Conservation (phyloP, 2,888 invertebrate species). For the Azorinus chamasolen region DNA sequence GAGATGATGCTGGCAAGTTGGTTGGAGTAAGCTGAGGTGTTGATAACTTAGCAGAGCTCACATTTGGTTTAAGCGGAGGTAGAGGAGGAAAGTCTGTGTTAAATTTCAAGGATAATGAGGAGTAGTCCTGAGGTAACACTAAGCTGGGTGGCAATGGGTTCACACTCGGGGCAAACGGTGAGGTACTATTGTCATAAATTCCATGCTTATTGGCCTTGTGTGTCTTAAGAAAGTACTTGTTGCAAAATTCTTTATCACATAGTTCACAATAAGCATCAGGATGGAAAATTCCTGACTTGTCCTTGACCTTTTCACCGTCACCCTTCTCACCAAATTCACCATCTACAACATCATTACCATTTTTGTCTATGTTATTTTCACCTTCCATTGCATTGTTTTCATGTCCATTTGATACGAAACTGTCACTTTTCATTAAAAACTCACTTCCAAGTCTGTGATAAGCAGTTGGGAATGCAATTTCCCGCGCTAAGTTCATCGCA, state of each 20-base stretch:
- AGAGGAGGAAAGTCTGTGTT: constrained; percentile 62
- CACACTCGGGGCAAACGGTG: constrained; percentile 72
- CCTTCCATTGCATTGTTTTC: constrained; percentile 60
- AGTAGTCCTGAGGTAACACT: constrained; percentile 73
- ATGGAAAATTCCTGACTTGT: constrained; percentile 91
- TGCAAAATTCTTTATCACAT: constrained; percentile 99
- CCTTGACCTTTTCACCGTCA: constrained; percentile 56
- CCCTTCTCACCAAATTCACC: constrained; percentile 56
- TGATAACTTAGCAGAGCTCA: constrained; percentile 48
- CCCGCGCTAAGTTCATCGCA: constrained; percentile 57
- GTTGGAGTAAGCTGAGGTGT: constrained; percentile 57
- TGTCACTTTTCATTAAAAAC: constrained; percentile 87
- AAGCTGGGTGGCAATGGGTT: constrained; percentile 70
- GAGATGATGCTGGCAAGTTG: constrained; percentile 62
- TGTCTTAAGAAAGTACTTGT: constrained; percentile 99
- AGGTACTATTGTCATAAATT: constrained; percentile 88
- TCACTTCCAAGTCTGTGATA: constrained; percentile 95
- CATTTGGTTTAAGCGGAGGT: constrained; percentile 63
- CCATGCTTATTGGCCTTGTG: constrained; percentile 99
- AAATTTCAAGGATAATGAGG: constrained; percentile 56
- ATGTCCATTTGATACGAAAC: constrained; percentile 74
- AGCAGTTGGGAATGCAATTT: constrained; percentile 80
- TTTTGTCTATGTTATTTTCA: constrained; percentile 62
- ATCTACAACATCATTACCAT: constrained; percentile 61
- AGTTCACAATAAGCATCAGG: constrained; percentile 98